Evolutionary conservation across 2,797 vertebrate species (phyloP).

Genomic region (Ataeniobius toweri): DNA sequence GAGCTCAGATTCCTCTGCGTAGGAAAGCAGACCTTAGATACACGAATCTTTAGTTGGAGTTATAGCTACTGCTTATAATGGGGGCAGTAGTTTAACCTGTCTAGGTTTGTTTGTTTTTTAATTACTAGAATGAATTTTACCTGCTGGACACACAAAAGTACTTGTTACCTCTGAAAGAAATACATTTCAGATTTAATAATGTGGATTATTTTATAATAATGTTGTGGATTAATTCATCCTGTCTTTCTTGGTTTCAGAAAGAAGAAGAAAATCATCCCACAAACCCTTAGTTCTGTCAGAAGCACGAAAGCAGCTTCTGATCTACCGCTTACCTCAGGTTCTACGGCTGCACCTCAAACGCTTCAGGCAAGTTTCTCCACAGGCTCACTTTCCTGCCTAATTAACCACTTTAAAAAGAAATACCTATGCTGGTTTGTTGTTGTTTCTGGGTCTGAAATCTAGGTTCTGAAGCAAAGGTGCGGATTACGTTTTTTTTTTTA

Average conservation of each 20-base stretch:
- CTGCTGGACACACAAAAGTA: not conserved
- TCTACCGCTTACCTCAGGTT: slow-evolving; percentile 99
- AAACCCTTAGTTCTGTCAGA: slow-evolving; percentile 96
- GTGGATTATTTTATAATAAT: not conserved
- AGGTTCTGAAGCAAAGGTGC: not conserved
- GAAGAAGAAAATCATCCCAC: slow-evolving; percentile 92
- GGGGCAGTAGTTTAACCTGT: too few relatives aligned
- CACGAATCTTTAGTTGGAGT: not conserved
- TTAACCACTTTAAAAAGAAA: not conserved
- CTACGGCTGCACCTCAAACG: slow-evolving; percentile 99
- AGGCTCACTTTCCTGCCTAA: not conserved
- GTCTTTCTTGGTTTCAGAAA: slow-evolving; percentile 79
- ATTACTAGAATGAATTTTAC: not conserved
- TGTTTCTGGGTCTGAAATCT: not conserved
- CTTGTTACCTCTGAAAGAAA: not conserved
- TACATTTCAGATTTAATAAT: not conserved
- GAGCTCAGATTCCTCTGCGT: not conserved
- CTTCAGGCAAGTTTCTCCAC: slow-evolving; percentile 87
- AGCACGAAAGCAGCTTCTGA: slow-evolving; percentile 98
- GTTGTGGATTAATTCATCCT: not conserved
- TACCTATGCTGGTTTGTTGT: not conserved
- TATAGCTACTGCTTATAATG: not conserved
- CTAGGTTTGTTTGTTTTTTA: not conserved
- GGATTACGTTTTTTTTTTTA: not conserved
- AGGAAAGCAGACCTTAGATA: not conserved